Percentiles rank a stretch among this genome's conserved stretches.
Conservation (phyloP, 2,888 invertebrate genomes). For the Hyalella azteca region DNA sequence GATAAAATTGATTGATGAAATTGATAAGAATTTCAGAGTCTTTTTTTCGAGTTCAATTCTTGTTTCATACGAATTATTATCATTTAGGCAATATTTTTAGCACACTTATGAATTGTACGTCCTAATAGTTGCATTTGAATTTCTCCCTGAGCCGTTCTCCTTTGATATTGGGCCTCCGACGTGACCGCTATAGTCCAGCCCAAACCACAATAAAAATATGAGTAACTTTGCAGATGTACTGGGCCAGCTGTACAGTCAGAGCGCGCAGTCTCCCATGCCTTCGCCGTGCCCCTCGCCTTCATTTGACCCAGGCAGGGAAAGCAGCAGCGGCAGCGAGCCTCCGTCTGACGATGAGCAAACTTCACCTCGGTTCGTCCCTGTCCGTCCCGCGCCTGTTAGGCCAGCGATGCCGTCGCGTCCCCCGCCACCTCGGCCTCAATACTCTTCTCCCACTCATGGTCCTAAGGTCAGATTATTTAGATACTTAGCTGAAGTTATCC, state of each 20-base stretch:
- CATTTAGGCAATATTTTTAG: too few relatives aligned
- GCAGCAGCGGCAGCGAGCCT: neutral
- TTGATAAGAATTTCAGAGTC: too few relatives aligned
- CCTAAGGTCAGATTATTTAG: conserved; percentile 36
- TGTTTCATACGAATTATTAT: too few relatives aligned
- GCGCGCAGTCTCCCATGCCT: conserved; percentile 22
- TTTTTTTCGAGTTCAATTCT: too few relatives aligned
- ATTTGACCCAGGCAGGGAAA: neutral
- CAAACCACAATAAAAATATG: too few relatives aligned
- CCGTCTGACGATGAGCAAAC: neutral
- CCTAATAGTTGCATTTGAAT: too few relatives aligned
- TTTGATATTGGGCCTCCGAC: too few relatives aligned
- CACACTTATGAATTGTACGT: too few relatives aligned
- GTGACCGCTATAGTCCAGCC: too few relatives aligned
- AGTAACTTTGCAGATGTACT: conserved; percentile 47
- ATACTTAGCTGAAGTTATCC: conserved; percentile 30
- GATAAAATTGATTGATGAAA: too few relatives aligned
- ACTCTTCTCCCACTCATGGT: conserved; percentile 62
- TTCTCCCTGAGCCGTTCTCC: too few relatives aligned
- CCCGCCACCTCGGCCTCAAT: conserved; percentile 65
- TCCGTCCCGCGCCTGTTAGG: conserved; percentile 62
- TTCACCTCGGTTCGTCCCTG: conserved; percentile 44
- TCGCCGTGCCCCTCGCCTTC: conserved; percentile 31
- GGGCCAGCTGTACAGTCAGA: conserved; percentile 38
- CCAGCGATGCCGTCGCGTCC: conserved; percentile 68